Base-by-base conservation (phyloP, 2,113 vertebrate species). In the Apaloderma vittatum region DNA sequence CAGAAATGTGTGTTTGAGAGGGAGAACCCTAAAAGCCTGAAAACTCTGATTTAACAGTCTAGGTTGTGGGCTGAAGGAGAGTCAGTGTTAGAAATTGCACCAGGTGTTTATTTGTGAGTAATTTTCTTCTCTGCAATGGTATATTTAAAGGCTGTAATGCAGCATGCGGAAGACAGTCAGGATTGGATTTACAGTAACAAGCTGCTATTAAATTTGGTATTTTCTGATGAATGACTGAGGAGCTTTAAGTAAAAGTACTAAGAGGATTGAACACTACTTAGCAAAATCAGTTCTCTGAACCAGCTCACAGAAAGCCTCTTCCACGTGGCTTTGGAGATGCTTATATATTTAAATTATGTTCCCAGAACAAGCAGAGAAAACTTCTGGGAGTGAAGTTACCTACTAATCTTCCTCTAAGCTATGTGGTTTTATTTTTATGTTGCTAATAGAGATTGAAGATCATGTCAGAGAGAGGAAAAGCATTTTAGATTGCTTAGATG, bases 391-490 rank as follows among this genome's bases (percentile, higher is more conserved):
- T 7, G 19, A 66, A 87, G 52, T 30, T 94, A 51, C 36, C 11
- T 92, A 19, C 32, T 92, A 96, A 93, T 90, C 74, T 91, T 86
- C 71, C 55, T 77, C 48, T 90, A 91, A 89, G 48, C 46, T 92
- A 58, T 70, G 51, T 49, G 27, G 58, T 17, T 87, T 91, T 86
- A 82, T 86, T 95, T 92, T 80, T 27, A 11, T 74, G 37, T 59
- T 86, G 52, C 45, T 61, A 92, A 74, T 40, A 92, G 63, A 92
- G 72, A 77, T 19, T 74, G 55, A 86, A 92, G 65, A 37, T 37
- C 16, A 86, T 92, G 15, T 71, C 68, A 80, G 67, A 66, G 59
- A 54, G 54, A 68, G 29, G 79, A 72, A 75, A 92, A 70, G 3
- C n/a, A 46, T 73, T 92, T 86, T 62, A 5, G 55, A 54, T 58